These are phyloP conservation scores for Triops longicaudatus DNA, from an alignment of 1,140 invertebrate species.

Conservation along the genomic window DNA sequence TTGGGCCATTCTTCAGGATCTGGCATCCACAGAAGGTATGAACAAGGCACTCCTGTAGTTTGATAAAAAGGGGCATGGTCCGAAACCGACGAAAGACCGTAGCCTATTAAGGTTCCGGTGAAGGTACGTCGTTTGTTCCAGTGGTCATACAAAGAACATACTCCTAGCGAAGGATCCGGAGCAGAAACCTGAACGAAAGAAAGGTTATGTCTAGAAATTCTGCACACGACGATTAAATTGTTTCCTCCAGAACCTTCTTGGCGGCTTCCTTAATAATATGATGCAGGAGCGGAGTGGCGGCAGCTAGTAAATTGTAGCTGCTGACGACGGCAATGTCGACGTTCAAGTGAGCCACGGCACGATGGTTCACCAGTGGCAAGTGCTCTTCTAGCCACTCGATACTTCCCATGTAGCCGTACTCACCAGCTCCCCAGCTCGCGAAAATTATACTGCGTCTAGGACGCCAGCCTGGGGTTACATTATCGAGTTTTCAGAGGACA, in stretches of 20 bases:
- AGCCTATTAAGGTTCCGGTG: constrained; percentile 29
- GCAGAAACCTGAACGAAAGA: constrained; percentile 28
- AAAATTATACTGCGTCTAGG: constrained; percentile 44
- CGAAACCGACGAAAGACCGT: constrained; percentile 30
- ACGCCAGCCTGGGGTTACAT: constrained; percentile 36
- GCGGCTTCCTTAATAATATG: constrained; percentile 36
- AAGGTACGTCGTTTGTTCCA: constrained; percentile 29
- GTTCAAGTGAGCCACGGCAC: constrained; percentile 40
- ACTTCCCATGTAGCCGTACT: constrained; percentile 35
- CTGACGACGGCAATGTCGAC: constrained; percentile 36
- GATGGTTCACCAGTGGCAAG: constrained; percentile 32
- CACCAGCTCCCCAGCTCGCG: constrained; percentile 37
- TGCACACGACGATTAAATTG: not conserved
- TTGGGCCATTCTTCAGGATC: constrained; percentile 30
- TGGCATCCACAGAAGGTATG: constrained; percentile 32
- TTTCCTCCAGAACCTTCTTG: constrained; percentile 35
- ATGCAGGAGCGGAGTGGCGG: constrained; percentile 36
- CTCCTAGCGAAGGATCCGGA: constrained; percentile 30
- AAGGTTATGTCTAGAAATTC: not conserved
- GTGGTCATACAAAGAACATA: constrained; percentile 31
- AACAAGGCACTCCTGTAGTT: constrained; percentile 31
- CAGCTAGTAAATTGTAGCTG: constrained; percentile 32
- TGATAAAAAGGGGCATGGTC: constrained; percentile 33
- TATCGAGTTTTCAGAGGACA: not conserved
- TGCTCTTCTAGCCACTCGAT: constrained; percentile 36